phyloP scores from a whole-genome alignment of 1,140 invertebrate genomes.

The Bombus superbus region DNA sequence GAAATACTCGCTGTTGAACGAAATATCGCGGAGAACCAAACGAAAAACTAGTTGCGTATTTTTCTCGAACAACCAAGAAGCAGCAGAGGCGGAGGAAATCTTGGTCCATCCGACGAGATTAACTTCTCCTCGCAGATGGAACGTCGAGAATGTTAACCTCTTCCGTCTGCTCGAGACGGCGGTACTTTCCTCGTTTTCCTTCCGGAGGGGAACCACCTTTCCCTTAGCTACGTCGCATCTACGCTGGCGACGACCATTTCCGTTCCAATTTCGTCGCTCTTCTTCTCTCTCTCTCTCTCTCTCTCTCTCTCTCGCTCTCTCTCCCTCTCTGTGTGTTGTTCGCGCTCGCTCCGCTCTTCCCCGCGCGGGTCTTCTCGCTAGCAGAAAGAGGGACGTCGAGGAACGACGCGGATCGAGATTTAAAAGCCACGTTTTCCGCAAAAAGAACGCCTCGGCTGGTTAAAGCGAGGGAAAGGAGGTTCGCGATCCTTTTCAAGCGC shows the following conservation, averaged over 20 bases:
- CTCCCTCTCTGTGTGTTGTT: background rate
- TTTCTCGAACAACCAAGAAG: no score
- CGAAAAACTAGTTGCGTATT: rapidly evolving
- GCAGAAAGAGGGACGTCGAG: slow-evolving; percentile 2
- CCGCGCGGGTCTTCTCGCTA: background rate
- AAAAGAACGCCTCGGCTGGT: slow-evolving; percentile 50
- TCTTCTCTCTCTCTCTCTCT: background rate
- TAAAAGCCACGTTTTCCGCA: slow-evolving; percentile 64
- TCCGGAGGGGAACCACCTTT: background rate
- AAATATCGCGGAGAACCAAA: no score
- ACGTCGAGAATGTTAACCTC: slow-evolving; percentile 46
- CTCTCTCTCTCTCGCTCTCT: slow-evolving; percentile 8
- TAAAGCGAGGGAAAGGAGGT: slow-evolving; percentile 58
- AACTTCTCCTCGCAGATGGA: background rate
- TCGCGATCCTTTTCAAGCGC: slow-evolving; percentile 64
- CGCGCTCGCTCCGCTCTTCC: background rate
- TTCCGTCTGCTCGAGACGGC: no score
- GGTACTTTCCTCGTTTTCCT: background rate
- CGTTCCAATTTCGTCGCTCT: background rate
- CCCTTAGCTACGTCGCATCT: background rate
- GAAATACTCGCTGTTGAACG: background rate
- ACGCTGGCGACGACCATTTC: background rate
- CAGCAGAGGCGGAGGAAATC: background rate
- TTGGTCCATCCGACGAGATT: slow-evolving; percentile 1
- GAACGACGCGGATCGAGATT: slow-evolving; percentile 64